Conservation (phyloP, 2,113 vertebrate genomes). For the Vicugna pacos region DNA sequence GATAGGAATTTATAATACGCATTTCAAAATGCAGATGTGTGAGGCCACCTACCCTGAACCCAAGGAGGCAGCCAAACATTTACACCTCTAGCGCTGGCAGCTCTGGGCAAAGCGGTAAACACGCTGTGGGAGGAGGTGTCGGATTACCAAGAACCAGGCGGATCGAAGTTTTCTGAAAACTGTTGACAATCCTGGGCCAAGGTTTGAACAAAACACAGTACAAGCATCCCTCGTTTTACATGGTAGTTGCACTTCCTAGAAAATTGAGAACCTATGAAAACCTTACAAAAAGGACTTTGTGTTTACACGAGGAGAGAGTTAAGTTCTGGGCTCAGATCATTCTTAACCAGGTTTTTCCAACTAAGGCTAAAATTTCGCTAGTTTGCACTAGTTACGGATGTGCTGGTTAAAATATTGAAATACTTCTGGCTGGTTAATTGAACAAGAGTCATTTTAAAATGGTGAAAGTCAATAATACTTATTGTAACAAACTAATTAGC, state of each 20-base stretch:
- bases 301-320: not conserved
- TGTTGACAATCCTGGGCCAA: not conserved
- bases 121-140: accelerated
- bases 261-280: not conserved
- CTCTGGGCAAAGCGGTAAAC: not conserved
- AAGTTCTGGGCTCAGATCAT: not conserved
- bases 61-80: not conserved
- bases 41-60: no score
- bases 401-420: not conserved
- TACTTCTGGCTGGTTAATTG: not conserved
- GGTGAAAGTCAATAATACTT: not conserved
- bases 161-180: not conserved
- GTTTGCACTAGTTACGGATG: not conserved
- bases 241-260: conserved; percentile 34
- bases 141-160: not conserved
- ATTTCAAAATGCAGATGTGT: not conserved
- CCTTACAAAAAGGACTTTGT: not conserved
- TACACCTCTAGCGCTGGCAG: accelerated
- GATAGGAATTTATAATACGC: not conserved
- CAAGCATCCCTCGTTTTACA: not conserved
- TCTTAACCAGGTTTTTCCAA: not conserved
- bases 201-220: not conserved
- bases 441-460: not conserved
- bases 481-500: not conserved
- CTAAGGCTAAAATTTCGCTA: not conserved